phyloP scores from a whole-genome alignment of 2,888 invertebrate genomes.

The Osmoderma eremita region DNA sequence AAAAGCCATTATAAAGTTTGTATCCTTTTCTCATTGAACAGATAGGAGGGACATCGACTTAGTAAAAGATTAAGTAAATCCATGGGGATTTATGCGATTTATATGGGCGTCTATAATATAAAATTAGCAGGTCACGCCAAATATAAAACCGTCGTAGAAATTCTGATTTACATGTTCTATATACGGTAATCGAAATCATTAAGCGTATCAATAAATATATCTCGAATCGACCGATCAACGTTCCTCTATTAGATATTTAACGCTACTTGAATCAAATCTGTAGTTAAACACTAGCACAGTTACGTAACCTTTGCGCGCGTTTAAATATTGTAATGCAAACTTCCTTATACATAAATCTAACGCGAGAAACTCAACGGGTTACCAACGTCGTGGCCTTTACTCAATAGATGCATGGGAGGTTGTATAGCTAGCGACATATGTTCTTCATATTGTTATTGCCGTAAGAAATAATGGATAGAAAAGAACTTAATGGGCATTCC shows the following conservation, averaged over 20 bases:
- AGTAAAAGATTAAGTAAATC: too few relatives aligned
- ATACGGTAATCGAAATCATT: too few relatives aligned
- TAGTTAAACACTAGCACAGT: slow-evolving; percentile 25
- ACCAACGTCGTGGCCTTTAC: slow-evolving; percentile 23
- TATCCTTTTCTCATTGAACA: too few relatives aligned
- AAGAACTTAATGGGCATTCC: slow-evolving; percentile 33
- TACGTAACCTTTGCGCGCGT: slow-evolving; percentile 28
- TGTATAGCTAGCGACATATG: slow-evolving; percentile 19
- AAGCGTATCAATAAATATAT: too few relatives aligned
- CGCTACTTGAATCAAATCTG: slow-evolving; percentile 28
- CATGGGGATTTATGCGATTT: too few relatives aligned
- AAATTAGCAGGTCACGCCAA: too few relatives aligned
- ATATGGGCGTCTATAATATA: too few relatives aligned
- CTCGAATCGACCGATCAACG: too few relatives aligned
- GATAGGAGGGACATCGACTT: too few relatives aligned
- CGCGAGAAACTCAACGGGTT: slow-evolving; percentile 32
- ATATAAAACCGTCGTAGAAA: too few relatives aligned
- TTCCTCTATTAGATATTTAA: not conserved
- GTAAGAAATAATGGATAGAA: slow-evolving; percentile 34
- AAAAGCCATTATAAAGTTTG: too few relatives aligned
- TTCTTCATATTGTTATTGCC: slow-evolving; percentile 37
- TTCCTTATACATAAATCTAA: slow-evolving; percentile 38
- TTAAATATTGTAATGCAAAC: slow-evolving; percentile 34
- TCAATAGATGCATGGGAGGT: slow-evolving; percentile 18
- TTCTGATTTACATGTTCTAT: too few relatives aligned